Base-by-base conservation (phyloP, 64 coral and sea anemone genomes). In the Stichodactyla helianthus region DNA sequence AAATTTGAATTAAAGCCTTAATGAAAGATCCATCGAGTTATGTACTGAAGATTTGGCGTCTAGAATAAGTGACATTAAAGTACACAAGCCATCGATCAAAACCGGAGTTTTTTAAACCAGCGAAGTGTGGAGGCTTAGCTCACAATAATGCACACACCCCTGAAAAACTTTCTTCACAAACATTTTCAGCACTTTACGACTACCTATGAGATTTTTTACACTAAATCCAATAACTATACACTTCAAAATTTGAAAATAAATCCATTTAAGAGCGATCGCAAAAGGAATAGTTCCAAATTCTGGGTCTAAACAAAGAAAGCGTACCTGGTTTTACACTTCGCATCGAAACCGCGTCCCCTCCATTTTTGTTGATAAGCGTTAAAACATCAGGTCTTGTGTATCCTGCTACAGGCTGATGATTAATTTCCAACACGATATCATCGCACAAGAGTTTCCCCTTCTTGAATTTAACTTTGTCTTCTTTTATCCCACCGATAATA, bases 361-460 rank as follows among this genome's bases (percentile, higher is more conserved):
- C 91, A 79, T 92, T 90, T 52, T 97, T 97, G 53, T 88, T 92
- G 58, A 97, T 92, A 19, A 97, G 91, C 18, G 88, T 87, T 17
- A 96, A 71, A 12, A 93, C 85, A 85, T 97, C 94, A 74, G 88
- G 89, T 90, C 91, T 90, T 80, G 97, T 99, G 26, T 90, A 95
- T 0, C 97, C 97, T 27, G 93, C 97, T 2, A 99, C 93, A 15
- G 93, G 85, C 31, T 88, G 86, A 16, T 87, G 78, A 55, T 99
- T 92, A 26, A 99, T 90, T 88, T 99, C 97, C 16, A 99, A 82
- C 18, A 99, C 88, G 22, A 99, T 83, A 55, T 99, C 97, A 52
- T 90, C 97, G 12, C 83, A 71, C 19, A 87, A 87, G 50, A 99
- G 65, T 79, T 92, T 94, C 23, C 97, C 97, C 44, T 94, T 92